Conservation (phyloP, 1,140 invertebrate genomes). For the Metaphire vulgaris region DNA sequence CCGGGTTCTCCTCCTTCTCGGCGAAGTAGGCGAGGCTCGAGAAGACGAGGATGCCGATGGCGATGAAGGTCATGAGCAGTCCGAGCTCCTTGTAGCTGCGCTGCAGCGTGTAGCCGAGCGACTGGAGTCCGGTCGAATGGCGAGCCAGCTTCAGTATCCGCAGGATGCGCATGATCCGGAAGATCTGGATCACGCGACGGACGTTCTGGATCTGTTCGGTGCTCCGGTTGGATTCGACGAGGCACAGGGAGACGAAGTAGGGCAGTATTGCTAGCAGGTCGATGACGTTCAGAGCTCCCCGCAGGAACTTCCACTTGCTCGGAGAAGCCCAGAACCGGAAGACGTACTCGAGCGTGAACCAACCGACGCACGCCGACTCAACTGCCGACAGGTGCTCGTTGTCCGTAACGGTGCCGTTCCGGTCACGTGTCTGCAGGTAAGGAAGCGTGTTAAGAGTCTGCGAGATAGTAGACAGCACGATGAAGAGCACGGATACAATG, state of each 20-base stretch:
- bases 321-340: conserved; percentile 95
- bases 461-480: conserved; percentile 91
- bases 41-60: conserved; percentile 98
- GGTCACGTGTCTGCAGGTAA: conserved; percentile 63
- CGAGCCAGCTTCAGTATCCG: conserved; percentile 96
- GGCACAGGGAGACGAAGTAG: conserved; percentile 64
- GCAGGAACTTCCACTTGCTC: conserved; percentile 62
- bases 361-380: conserved; percentile 88
- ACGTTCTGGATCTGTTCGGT: conserved; percentile 54
- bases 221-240: conserved; percentile 48
- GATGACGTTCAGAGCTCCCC: conserved; percentile 92
- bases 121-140: conserved; percentile 96
- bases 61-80: conserved; percentile 95
- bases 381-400: conserved; percentile 14
- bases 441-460: conserved; percentile 93
- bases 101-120: conserved; percentile 92
- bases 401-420: conserved; percentile 51
- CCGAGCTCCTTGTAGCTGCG: conserved; percentile 99
- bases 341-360: conserved; percentile 98
- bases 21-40: conserved; percentile 97
- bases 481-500: conserved; percentile 95
- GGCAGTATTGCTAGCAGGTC: conserved; percentile 97
- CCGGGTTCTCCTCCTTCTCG: conserved; percentile 65
- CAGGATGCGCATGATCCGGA: conserved; percentile 97
- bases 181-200: conserved; percentile 81